A percentile compares a stretch with the other conserved stretches of the same genome.
Evolutionary conservation across 2,113 vertebrate species (phyloP).

Genomic region (Gymnocephalus cernua): DNA sequence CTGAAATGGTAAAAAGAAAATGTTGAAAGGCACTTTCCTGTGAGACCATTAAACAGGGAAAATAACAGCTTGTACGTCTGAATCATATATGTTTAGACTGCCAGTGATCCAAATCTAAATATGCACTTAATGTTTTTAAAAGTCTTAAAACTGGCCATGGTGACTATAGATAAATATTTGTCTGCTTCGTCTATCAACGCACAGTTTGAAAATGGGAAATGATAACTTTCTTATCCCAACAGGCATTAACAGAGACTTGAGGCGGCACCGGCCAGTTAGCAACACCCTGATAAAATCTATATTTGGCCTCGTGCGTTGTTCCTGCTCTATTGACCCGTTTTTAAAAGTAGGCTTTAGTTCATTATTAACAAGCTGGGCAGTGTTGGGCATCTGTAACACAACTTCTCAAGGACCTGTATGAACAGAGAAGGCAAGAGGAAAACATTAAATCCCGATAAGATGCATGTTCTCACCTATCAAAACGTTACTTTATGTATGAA

Average conservation of each 20-base stretch:
- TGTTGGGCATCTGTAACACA: background rate
- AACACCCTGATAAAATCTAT: conserved; percentile 27
- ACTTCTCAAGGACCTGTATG: background rate
- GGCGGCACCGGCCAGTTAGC: background rate
- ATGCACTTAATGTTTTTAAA: conserved; percentile 15
- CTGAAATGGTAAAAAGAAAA: background rate
- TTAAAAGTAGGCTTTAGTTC: conserved; percentile 9
- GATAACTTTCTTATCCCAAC: conserved; percentile 29
- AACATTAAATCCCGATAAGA: background rate
- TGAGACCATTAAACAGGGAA: background rate
- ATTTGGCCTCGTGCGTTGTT: conserved; percentile 6
- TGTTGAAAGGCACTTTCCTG: background rate
- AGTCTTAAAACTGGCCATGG: background rate
- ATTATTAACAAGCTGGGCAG: background rate
- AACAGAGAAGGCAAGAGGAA: background rate
- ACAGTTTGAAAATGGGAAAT: conserved; percentile 11
- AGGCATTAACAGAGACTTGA: background rate
- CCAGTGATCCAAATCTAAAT: conserved; percentile 21
- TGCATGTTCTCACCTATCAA: background rate
- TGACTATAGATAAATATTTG: conserved; percentile 25
- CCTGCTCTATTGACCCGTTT: conserved; percentile 20
- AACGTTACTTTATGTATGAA: conserved; percentile 3
- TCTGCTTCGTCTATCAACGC: background rate
- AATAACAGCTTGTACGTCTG: background rate
- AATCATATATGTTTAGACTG: conserved; percentile 9